Evolutionary conservation across 2,888 invertebrate species (phyloP).

Genomic region (Mongoloraphidia duomilia): DNA sequence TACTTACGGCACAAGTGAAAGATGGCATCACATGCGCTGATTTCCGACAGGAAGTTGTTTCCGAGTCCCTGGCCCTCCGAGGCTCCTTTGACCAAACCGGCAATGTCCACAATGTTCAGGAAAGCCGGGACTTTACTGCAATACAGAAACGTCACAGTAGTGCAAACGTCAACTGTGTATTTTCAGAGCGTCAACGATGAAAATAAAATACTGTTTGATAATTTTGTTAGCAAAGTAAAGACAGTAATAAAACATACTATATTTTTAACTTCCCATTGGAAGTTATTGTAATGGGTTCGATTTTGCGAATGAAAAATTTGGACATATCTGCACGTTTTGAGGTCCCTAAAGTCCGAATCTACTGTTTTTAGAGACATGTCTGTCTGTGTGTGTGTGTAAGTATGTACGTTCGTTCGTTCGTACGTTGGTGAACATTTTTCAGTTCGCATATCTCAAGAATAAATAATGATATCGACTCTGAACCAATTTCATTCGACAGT

Average conservation of each 20-base stretch:
- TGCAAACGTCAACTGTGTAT: background rate
- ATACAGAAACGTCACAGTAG: constrained; percentile 16
- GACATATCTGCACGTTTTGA: too few relatives aligned
- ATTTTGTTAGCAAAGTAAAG: background rate
- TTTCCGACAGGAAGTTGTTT: constrained; percentile 97
- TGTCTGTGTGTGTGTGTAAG: too few relatives aligned
- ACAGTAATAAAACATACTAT: background rate
- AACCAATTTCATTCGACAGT: too few relatives aligned
- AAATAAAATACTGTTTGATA: background rate
- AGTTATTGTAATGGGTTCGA: too few relatives aligned
- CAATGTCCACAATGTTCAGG: constrained; percentile 95
- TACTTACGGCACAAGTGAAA: constrained; percentile 92
- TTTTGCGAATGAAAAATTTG: too few relatives aligned
- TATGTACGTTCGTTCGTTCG: too few relatives aligned
- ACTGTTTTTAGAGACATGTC: too few relatives aligned
- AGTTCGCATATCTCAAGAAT: too few relatives aligned
- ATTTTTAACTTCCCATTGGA: too few relatives aligned
- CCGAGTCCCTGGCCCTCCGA: constrained; percentile 96
- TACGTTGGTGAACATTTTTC: too few relatives aligned
- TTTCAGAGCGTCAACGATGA: background rate
- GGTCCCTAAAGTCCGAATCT: too few relatives aligned
- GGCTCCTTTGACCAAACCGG: constrained; percentile 95
- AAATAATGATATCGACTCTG: too few relatives aligned
- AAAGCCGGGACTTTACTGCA: constrained; percentile 96
- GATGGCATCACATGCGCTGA: constrained; percentile 95